Evolutionary conservation across 2,888 invertebrate species (phyloP).

Genomic region (Folsomia candida): DNA sequence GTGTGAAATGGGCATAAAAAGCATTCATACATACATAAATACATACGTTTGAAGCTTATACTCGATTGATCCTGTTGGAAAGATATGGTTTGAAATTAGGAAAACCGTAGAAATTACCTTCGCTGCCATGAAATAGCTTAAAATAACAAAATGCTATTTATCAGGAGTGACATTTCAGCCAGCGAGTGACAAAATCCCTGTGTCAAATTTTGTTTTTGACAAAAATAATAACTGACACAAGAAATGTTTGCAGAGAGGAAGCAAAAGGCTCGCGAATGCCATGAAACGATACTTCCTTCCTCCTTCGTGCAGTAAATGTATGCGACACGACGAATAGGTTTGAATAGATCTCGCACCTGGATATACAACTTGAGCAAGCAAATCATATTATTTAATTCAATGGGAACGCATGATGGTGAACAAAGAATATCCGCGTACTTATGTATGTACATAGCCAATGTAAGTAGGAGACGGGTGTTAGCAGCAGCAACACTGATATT

Average conservation of each 20-base stretch:
- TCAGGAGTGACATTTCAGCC: too few relatives aligned
- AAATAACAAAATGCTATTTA: background rate
- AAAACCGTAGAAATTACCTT: background rate
- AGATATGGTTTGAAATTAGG: background rate
- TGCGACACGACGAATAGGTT: too few relatives aligned
- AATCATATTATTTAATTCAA: background rate
- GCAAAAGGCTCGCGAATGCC: background rate
- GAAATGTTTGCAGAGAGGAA: background rate
- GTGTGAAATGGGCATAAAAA: background rate
- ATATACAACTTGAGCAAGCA: conserved; percentile 15
- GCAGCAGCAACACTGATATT: too few relatives aligned
- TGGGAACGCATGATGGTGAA: too few relatives aligned
- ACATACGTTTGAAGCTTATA: too few relatives aligned
- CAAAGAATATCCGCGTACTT: too few relatives aligned
- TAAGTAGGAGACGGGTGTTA: background rate
- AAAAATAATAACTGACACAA: background rate
- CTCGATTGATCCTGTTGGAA: too few relatives aligned
- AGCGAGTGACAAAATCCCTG: background rate
- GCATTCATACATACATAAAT: background rate
- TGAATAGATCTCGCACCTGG: conserved; percentile 20
- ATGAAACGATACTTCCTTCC: too few relatives aligned
- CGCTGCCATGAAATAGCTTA: background rate
- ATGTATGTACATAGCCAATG: background rate
- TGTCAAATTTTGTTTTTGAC: background rate
- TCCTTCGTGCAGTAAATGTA: too few relatives aligned